These are phyloP conservation scores for Thalassaphorura encarpata DNA, from an alignment of 1,140 invertebrate species.

Conservation along the genomic window DNA sequence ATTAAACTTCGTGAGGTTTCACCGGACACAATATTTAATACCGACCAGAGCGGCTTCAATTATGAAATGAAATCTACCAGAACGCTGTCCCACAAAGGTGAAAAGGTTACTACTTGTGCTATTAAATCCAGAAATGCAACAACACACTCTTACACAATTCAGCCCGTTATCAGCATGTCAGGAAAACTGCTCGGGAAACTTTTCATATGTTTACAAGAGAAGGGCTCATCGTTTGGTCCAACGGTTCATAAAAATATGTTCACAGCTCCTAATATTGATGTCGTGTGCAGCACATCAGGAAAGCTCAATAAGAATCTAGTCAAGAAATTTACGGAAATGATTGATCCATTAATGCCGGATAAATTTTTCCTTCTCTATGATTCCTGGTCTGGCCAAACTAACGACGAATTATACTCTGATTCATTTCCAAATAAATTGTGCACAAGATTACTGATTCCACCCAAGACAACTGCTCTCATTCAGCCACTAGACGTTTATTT, in stretches of 20 bases:
- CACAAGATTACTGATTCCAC: neutral
- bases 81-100: constrained; percentile 4
- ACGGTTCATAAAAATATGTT: constrained; percentile 3
- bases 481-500: constrained; percentile 1
- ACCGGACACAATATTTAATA: constrained; percentile 5
- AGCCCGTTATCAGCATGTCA: constrained; percentile 6
- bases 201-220: constrained; percentile 19
- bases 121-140: constrained; percentile 7
- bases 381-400: constrained; percentile 14
- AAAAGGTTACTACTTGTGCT: constrained; percentile 6
- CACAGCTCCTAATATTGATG: constrained; percentile 10
- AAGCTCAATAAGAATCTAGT: constrained; percentile 9
- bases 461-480: neutral
- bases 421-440: constrained; percentile 7
- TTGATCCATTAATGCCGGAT: constrained; percentile 1
- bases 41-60: constrained; percentile 18
- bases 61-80: constrained; percentile 3
- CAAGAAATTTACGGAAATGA: constrained; percentile 4
- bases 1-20: neutral
- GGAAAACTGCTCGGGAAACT: constrained; percentile 15
- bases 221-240: constrained; percentile 13
- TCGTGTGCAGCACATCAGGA: constrained; percentile 14
- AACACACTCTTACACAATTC: constrained; percentile 22
- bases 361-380: constrained; percentile 17
- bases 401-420: neutral